Evolutionary conservation across 2,888 invertebrate species (phyloP), one percentile per base, ranked within the genome.

Genomic region (Aradus depressus): DNA sequence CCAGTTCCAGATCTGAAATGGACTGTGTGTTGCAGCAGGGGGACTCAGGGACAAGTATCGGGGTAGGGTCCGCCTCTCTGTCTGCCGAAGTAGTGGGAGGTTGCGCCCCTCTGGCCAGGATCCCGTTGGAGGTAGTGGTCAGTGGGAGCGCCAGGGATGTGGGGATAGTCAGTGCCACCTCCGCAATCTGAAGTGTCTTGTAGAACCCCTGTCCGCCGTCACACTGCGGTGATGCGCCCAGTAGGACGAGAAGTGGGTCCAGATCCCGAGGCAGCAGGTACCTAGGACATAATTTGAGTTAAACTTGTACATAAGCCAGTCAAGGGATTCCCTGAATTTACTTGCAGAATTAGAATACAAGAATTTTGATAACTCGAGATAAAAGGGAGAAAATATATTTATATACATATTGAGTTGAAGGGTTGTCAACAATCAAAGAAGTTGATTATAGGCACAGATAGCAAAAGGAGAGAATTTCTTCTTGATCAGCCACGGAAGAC

Each of bases 191-290:
- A n/a, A 60, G 41, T 4, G 59, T 55, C 6, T 49, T 52, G 22
- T 45, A 34, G 43, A 60, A 54, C n/a, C 58, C 58, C 16, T 50
- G 48, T 4, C 60, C 60, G 25, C 52, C 45, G 35, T 60, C 60
- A 34, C 59, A 60, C 50, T 58, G 58, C 2, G 58, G 58, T 2
- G 55, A 55, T 8, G 55, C 55, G 3, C 60, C 60, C 8, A 60
- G 42, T 10, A 57, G 51, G 21, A 60, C 59, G 18, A 60, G 41
- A 16, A 60, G 47, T 4, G 60, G 60, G 42, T 60, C 59, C 43
- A 56, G 38, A 32, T 60, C 58, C 26, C 57, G 37, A 8, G 60
- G 60, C n/a, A 60, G 51, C 10, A 50, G 54, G 41, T 58, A 60
- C 35, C 59, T 59, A 42, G 14, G 37, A 12, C 37, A 35, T 6